Conservation (phyloP, 2,113 vertebrate species). For the Nicator chloris region DNA sequence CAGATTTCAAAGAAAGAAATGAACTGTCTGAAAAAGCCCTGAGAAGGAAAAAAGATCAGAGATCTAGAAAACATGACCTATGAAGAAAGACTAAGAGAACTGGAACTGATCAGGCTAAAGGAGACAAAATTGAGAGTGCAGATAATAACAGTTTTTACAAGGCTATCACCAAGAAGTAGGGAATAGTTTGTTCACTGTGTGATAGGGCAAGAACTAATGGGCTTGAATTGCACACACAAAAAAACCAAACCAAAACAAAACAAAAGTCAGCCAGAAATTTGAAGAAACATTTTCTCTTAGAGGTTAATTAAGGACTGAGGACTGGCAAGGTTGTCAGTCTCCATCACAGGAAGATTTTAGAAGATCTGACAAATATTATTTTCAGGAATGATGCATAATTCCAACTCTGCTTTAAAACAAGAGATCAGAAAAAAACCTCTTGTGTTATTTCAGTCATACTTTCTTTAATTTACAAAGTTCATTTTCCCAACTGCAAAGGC, state of each 20-base stretch:
- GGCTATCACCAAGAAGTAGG: not conserved
- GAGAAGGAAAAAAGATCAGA: not conserved
- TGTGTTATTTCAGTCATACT: not conserved
- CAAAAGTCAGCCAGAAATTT: not conserved
- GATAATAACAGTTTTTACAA: not conserved
- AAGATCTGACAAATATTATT: not conserved
- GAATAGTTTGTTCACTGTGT: not conserved
- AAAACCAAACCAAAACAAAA: not conserved
- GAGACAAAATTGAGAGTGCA: not conserved
- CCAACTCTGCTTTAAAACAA: not conserved
- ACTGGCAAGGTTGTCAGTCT: not conserved
- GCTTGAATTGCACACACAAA: not conserved
- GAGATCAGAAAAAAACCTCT: not conserved
- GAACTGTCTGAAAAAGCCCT: slow-evolving; percentile 6
- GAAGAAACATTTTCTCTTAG: not conserved
- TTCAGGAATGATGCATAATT: not conserved
- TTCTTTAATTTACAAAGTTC: not conserved
- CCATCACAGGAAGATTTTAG: not conserved
- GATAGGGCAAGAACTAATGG: not conserved
- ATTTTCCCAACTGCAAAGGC: not conserved
- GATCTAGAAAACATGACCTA: slow-evolving; percentile 17
- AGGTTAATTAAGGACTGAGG: not conserved
- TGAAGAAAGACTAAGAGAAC: slow-evolving; percentile 8
- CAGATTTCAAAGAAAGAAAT: slow-evolving; percentile 46
- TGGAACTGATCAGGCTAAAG: slow-evolving; percentile 5